Evolutionary conservation across 2,888 invertebrate species (phyloP).

Genomic region (Scelioninae gen. 1): DNA sequence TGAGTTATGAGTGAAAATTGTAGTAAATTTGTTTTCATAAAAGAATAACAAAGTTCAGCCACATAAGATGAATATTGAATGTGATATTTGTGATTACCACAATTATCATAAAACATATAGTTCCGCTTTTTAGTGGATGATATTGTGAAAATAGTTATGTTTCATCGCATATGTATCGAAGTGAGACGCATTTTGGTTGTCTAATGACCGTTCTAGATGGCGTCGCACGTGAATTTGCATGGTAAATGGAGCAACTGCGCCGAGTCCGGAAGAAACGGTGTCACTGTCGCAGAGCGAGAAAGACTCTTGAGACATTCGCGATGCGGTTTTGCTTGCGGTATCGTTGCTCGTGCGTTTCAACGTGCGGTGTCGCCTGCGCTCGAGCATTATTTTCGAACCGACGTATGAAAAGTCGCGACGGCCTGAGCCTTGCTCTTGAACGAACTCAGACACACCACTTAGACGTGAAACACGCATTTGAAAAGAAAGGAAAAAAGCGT

Average conservation of each 20-base stretch:
- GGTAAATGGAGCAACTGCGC: conserved; percentile 40
- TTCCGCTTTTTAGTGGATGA: too few species aligned
- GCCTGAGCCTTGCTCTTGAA: conserved; percentile 48
- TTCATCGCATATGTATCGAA: too few species aligned
- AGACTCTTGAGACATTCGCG: conserved; percentile 39
- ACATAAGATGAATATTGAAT: too few species aligned
- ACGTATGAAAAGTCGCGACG: conserved; percentile 37
- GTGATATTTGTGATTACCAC: too few species aligned
- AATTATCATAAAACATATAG: too few species aligned
- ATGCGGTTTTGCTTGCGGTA: conserved; percentile 54
- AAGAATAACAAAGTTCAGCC: too few species aligned
- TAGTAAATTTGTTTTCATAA: too few species aligned
- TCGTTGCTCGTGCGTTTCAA: conserved; percentile 49
- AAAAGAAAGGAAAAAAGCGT: conserved; percentile 8
- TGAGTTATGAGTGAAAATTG: too few species aligned
- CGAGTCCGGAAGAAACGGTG: conserved; percentile 52
- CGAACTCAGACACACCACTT: conserved; percentile 52
- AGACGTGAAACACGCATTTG: conserved; percentile 30
- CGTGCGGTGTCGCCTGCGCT: conserved; percentile 26
- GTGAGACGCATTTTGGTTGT: conserved; percentile 3
- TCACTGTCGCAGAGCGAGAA: conserved; percentile 49
- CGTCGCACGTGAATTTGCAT: conserved; percentile 34
- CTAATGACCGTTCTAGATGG: conserved; percentile 33
- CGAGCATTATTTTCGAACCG: conserved; percentile 54
- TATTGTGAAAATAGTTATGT: too few species aligned